Evolutionary conservation across 2,797 vertebrate genomes (phyloP).

Genomic region (Cephalopachus bancanus): DNA sequence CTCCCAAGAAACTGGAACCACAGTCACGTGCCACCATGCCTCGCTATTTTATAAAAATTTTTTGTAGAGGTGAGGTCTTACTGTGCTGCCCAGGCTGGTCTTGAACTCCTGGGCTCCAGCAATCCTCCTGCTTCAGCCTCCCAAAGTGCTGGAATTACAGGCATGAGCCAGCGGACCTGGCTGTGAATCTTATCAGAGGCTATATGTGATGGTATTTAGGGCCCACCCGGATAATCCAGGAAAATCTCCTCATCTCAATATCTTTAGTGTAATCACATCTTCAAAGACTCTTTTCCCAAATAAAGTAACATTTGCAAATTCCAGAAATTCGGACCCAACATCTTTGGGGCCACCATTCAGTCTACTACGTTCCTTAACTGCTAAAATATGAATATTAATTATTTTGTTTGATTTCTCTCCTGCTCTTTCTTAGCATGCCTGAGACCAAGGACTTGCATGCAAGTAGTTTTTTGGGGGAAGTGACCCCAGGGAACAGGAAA

Average conservation of each 20-base stretch:
- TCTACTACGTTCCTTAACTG: neutral
- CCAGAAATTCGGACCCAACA: neutral
- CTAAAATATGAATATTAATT: neutral
- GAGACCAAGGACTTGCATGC: neutral
- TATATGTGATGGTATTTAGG: neutral
- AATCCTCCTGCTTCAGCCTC: too few species aligned
- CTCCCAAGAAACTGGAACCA: too few species aligned
- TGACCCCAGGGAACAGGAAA: neutral
- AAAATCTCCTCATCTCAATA: neutral
- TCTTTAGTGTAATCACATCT: neutral
- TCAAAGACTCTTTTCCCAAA: slow-evolving; percentile 18
- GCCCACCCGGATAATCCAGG: neutral
- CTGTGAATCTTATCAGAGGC: neutral
- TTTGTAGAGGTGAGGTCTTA: too few species aligned
- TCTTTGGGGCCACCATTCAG: neutral
- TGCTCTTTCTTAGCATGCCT: neutral
- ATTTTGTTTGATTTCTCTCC: neutral
- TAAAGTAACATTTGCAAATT: neutral
- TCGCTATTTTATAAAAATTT: too few species aligned
- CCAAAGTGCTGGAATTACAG: too few species aligned
- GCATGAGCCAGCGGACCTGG: too few species aligned
- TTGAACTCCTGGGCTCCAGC: too few species aligned
- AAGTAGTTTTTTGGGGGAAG: neutral
- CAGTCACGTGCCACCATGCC: too few species aligned
- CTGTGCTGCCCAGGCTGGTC: too few species aligned